These are phyloP conservation scores for Nysson spinosus DNA, from an alignment of 2,888 invertebrate genomes.

Conservation along the genomic window DNA sequence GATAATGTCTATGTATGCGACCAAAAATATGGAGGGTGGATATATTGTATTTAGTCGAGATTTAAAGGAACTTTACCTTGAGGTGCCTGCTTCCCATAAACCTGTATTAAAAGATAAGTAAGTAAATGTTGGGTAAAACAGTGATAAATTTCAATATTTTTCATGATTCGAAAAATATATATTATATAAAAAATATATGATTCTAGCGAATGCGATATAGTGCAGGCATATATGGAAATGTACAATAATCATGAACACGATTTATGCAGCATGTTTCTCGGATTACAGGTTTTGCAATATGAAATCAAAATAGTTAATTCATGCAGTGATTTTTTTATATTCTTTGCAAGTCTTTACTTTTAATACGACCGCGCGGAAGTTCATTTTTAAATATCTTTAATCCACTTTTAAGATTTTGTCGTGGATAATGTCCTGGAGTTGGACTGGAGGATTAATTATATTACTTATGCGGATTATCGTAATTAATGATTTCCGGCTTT, in stretches of 20 bases:
- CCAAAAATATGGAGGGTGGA: constrained; percentile 51
- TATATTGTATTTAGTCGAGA: constrained; percentile 42
- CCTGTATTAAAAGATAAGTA: neutral
- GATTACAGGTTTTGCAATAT: constrained; percentile 46
- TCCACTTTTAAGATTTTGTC: constrained; percentile 46
- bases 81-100: neutral
- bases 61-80: constrained; percentile 27
- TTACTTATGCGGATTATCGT: constrained; percentile 51
- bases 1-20: constrained; percentile 40
- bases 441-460: constrained; percentile 53
- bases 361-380: neutral
- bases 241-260: constrained; percentile 30
- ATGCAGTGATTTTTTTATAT: neutral
- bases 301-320: too few species aligned
- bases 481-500: constrained; percentile 57
- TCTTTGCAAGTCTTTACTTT: neutral
- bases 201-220: constrained; percentile 44
- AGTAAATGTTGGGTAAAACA: too few species aligned
- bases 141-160: too few species aligned
- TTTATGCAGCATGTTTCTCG: constrained; percentile 42
- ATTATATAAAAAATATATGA: neutral
- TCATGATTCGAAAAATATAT: too few species aligned
- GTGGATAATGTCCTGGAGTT: constrained; percentile 60
- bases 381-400: neutral
- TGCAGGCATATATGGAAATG: constrained; percentile 42